phyloP scores from a whole-genome alignment of 2,797 vertebrate genomes.

The Esox lucius region DNA sequence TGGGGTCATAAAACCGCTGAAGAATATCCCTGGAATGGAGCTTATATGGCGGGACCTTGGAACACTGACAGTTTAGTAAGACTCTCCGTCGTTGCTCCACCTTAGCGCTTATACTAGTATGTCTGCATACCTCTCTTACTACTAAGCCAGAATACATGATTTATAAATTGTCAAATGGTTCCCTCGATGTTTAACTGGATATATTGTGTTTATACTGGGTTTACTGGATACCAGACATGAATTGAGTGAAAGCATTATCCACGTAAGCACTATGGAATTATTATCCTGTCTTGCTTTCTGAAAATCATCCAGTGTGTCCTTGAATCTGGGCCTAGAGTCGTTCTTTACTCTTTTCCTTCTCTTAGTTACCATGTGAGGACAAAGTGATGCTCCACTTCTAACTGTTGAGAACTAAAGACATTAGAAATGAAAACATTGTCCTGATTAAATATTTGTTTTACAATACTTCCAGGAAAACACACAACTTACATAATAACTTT shows the following conservation, averaged over 20 bases:
- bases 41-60: background rate
- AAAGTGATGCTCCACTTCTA: background rate
- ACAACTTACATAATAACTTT: background rate
- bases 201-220: constrained; percentile 1
- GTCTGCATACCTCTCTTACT: background rate
- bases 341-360: background rate
- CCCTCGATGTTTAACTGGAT: background rate
- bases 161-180: background rate
- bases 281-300: background rate
- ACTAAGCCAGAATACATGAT: background rate
- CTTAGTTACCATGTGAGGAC: background rate
- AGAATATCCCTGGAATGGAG: background rate
- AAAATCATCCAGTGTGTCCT: background rate
- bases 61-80: background rate
- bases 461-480: background rate
- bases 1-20: background rate
- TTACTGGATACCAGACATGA: background rate
- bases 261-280: constrained; percentile 2
- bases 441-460: background rate
- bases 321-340: background rate
- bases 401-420: background rate
- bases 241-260: background rate
- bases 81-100: background rate
- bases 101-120: background rate
- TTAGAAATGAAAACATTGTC: background rate